Conservation (phyloP, 2,888 invertebrate genomes). For the Athalia rosae region DNA sequence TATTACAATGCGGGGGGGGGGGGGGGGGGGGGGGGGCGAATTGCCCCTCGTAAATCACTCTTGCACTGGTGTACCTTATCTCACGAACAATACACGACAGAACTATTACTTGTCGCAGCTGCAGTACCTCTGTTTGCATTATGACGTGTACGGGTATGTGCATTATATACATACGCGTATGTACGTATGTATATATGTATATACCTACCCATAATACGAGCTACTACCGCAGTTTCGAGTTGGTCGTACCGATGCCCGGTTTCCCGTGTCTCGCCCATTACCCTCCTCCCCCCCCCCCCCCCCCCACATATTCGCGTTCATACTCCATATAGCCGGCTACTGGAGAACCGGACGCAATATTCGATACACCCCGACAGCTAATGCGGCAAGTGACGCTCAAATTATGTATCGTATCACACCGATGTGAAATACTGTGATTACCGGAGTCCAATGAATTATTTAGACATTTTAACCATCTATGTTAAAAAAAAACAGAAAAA, state of each 20-base stretch:
- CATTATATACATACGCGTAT: background rate
- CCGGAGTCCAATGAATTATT: background rate
- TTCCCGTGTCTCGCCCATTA: background rate
- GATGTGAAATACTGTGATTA: background rate
- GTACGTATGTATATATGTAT: too few relatives aligned
- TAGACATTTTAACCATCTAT: too few relatives aligned
- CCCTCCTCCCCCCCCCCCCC: background rate
- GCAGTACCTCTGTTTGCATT: conserved; percentile 34
- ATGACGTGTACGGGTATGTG: conserved; percentile 20
- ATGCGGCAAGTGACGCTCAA: conserved; percentile 54
- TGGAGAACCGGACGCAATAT: background rate
- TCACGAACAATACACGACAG: conserved; percentile 52
- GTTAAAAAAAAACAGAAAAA: too few relatives aligned
- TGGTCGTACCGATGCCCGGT: background rate
- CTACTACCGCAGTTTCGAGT: background rate
- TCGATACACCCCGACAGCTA: conserved; percentile 17
- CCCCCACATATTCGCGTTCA: background rate
- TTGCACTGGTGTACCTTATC: conserved; percentile 40
- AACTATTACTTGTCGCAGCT: conserved; percentile 58
- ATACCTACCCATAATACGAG: conserved; percentile 1
- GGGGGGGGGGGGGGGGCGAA: too few relatives aligned
- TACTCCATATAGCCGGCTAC: conserved; percentile 1
- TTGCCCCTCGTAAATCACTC: conserved; percentile 52
- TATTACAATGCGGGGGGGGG: conserved; percentile 60
- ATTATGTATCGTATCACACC: conserved; percentile 47